Percentiles rank a stretch among this genome's conserved stretches.
Conservation (phyloP, 1,140 invertebrate genomes). For the Anastrepha obliqua region DNA sequence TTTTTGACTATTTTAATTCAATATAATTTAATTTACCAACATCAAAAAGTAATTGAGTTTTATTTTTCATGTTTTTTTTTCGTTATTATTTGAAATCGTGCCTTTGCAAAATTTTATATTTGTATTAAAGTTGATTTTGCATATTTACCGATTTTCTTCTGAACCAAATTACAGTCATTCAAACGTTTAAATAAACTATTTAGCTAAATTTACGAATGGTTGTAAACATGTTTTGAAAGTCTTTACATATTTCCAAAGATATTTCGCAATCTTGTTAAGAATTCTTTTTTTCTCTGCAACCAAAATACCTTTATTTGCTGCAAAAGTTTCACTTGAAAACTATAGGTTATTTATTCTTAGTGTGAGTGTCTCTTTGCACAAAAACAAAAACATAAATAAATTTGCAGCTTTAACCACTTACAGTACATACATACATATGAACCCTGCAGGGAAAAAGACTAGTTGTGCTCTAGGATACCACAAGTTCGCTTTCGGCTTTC, state of each 20-base stretch:
- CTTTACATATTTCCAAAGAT: neutral
- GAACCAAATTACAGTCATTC: neutral
- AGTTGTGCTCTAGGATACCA: too few species aligned
- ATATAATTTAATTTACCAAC: slow-evolving; percentile 10
- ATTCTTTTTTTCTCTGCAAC: neutral
- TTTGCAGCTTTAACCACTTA: neutral
- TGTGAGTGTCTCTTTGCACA: neutral
- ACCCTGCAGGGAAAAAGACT: too few species aligned
- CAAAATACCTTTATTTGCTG: neutral
- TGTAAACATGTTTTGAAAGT: neutral
- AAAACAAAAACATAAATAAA: neutral
- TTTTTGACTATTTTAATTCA: slow-evolving; percentile 23
- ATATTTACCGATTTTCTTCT: neutral
- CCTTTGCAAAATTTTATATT: neutral
- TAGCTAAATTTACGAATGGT: neutral
- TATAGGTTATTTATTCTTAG: neutral
- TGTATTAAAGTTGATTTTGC: neutral
- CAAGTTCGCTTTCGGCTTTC: too few species aligned
- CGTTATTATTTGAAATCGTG: neutral
- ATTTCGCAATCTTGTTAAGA: neutral
- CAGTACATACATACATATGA: neutral
- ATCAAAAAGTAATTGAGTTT: neutral
- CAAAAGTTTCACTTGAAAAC: slow-evolving; percentile 6
- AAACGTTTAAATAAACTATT: neutral
- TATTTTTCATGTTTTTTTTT: neutral